These are phyloP conservation scores for Dicyrtomina minuta DNA, from an alignment of 2,888 invertebrate genomes.

Conservation along the genomic window DNA sequence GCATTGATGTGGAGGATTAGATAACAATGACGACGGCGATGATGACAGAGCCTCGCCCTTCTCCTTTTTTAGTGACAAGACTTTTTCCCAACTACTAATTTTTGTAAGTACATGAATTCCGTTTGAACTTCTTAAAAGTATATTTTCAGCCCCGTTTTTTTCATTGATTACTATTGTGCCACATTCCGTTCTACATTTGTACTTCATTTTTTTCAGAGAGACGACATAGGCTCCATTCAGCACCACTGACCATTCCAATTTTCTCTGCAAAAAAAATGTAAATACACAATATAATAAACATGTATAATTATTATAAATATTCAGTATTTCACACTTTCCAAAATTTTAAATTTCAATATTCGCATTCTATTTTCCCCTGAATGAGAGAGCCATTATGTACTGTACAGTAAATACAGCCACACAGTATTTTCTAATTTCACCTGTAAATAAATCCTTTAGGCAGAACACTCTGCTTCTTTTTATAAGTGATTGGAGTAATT, in stretches of 20 bases:
- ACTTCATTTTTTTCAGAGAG: background rate
- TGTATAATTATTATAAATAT: no score
- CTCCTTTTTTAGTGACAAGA: constrained; percentile 15
- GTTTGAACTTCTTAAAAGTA: background rate
- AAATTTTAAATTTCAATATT: background rate
- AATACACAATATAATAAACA: background rate
- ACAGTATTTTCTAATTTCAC: no score
- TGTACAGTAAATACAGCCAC: no score
- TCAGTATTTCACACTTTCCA: no score
- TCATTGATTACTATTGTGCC: constrained; percentile 1
- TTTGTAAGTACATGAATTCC: background rate
- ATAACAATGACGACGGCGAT: constrained; percentile 6
- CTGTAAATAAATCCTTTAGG: no score
- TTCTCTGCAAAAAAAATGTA: background rate
- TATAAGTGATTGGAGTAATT: no score
- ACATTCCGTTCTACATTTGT: constrained; percentile 6
- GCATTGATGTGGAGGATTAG: background rate
- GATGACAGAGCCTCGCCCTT: constrained; percentile 17
- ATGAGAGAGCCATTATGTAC: no score
- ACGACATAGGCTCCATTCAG: background rate
- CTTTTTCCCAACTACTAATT: background rate
- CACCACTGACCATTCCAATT: background rate
- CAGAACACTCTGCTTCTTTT: no score
- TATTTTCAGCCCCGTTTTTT: background rate
- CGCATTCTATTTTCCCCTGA: background rate